Evolutionary conservation across 2,797 vertebrate species (phyloP).

Genomic region (Falco cherrug): DNA sequence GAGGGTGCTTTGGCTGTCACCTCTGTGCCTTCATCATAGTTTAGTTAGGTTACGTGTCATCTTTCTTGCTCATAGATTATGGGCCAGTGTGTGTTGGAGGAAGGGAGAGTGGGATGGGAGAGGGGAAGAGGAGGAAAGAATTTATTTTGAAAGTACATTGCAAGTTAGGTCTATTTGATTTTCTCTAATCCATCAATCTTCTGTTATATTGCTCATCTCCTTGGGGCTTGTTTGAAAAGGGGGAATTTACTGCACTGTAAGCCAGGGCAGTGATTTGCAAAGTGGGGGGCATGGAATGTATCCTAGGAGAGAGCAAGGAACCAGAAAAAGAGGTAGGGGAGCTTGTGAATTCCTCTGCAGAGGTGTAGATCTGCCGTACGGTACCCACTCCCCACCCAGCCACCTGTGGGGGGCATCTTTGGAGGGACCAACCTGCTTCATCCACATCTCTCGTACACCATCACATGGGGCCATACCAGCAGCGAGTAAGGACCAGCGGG

Average conservation of each 20-base stretch:
- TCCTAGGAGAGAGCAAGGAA: conserved; percentile 39
- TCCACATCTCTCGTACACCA: too few species aligned
- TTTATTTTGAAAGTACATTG: background rate
- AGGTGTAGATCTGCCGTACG: background rate
- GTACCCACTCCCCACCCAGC: background rate
- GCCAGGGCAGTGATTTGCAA: background rate
- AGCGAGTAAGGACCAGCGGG: background rate
- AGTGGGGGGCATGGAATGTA: background rate
- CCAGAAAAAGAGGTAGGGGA: background rate
- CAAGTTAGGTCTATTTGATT: background rate
- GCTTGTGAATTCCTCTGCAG: background rate
- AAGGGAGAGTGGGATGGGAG: background rate
- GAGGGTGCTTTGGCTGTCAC: background rate
- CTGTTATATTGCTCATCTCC: background rate
- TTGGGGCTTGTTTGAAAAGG: background rate
- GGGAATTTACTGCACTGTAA: conserved; percentile 46
- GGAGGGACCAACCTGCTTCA: background rate
- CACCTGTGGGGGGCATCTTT: background rate
- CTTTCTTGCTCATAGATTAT: background rate
- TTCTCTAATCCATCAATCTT: background rate
- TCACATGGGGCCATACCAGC: accelerated
- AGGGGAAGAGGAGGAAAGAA: background rate
- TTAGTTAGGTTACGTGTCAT: background rate
- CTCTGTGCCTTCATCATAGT: background rate
- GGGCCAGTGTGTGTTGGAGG: background rate